Percentiles rank a stretch among this genome's conserved stretches.
These are phyloP conservation scores for Prionailurus bengalensis DNA, from an alignment of 2,113 vertebrate species.

Conservation along the genomic window DNA sequence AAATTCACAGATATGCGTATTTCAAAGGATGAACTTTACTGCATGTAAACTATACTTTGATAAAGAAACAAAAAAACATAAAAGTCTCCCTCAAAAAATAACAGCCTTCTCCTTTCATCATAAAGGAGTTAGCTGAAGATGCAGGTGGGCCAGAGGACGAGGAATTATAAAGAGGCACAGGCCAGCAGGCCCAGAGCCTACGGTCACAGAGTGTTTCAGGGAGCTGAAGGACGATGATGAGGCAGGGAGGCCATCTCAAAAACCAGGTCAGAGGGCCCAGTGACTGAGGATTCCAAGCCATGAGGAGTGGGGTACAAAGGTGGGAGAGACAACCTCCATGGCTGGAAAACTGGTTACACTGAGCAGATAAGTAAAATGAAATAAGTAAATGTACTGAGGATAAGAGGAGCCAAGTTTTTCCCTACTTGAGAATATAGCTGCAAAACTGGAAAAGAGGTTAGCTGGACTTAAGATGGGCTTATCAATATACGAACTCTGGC, in stretches of 20 bases:
- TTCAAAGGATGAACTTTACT: constrained; percentile 5
- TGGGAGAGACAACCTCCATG: background rate
- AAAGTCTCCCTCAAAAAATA: background rate
- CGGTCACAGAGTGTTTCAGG: background rate
- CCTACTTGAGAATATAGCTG: background rate
- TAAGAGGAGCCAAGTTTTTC: constrained; percentile 21
- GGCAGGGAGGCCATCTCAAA: background rate
- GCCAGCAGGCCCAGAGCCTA: background rate
- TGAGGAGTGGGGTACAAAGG: background rate
- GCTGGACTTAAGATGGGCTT: constrained; percentile 3
- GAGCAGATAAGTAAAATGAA: background rate
- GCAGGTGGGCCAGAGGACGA: background rate
- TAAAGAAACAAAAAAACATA: constrained; percentile 11
- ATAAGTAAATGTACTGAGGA: background rate
- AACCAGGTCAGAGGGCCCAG: background rate
- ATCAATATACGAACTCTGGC: background rate
- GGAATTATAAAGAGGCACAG: background rate
- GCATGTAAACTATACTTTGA: background rate
- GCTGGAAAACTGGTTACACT: background rate
- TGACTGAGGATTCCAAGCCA: background rate
- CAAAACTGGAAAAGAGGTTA: background rate
- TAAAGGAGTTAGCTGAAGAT: background rate
- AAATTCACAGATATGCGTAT: background rate
- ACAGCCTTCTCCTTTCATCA: background rate
- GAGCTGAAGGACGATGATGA: background rate